A percentile compares a stretch with the other conserved stretches of the same genome.
Conservation (phyloP, 2,888 invertebrate species). For the Tortrix viridana region DNA sequence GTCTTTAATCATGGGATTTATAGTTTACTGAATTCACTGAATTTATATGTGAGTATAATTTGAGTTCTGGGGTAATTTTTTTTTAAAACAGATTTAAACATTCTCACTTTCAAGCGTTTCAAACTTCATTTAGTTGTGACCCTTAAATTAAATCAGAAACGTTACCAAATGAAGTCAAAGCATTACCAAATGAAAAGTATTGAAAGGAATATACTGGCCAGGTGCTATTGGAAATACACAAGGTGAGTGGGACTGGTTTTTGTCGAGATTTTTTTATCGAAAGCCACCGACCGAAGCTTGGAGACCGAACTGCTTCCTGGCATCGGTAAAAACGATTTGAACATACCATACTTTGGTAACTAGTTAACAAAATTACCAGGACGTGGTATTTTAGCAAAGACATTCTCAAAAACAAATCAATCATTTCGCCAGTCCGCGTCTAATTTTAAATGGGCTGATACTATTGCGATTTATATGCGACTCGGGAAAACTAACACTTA, state of each 20-base stretch:
- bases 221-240: conserved; percentile 30
- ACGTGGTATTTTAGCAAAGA: conserved; percentile 18
- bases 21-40: not conserved
- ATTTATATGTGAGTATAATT: not conserved
- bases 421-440: too few relatives aligned
- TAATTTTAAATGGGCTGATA: too few relatives aligned
- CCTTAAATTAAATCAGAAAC: conserved; percentile 20
- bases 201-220: conserved; percentile 22
- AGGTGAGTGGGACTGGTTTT: conserved; percentile 36
- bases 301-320: conserved; percentile 34
- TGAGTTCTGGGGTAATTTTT: too few relatives aligned
- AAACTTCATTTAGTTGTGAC: not conserved
- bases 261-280: conserved; percentile 27
- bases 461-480: too few relatives aligned
- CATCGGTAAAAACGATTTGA: conserved; percentile 34
- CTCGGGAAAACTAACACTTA: too few relatives aligned
- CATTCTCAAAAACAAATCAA: conserved; percentile 2
- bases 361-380: conserved; percentile 27
- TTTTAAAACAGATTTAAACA: not conserved
- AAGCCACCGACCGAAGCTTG: conserved; percentile 26
- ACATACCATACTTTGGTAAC: conserved; percentile 20
- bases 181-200: conserved; percentile 25
- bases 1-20: conserved; percentile 18
- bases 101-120: too few relatives aligned
- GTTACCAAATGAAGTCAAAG: conserved; percentile 16